These are phyloP conservation scores for Drymonia ruficornis DNA, from an alignment of 2,888 invertebrate species.

Conservation along the genomic window DNA sequence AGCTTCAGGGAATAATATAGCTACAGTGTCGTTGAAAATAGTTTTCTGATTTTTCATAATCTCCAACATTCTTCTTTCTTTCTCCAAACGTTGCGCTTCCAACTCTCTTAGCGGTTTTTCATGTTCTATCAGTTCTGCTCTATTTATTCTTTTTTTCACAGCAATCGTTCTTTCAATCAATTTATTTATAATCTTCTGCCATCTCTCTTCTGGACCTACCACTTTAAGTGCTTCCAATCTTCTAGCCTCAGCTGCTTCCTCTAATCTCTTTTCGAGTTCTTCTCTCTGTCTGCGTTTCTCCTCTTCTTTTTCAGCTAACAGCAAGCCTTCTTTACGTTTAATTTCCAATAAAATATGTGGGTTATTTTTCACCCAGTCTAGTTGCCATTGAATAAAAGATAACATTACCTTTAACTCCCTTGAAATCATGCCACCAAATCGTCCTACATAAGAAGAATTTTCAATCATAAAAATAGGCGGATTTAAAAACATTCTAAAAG, in stretches of 20 bases:
- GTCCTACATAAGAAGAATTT: conserved; percentile 64
- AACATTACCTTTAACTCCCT: conserved; percentile 82
- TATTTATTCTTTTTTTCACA: conserved; percentile 86
- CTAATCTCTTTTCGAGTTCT: conserved; percentile 74
- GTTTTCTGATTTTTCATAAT: conserved; percentile 84
- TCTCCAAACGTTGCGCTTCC: conserved; percentile 83
- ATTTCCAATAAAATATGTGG: conserved; percentile 67
- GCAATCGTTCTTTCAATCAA: conserved; percentile 87
- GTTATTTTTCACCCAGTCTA: conserved; percentile 80
- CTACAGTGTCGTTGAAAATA: conserved; percentile 88
- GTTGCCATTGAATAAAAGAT: conserved; percentile 85
- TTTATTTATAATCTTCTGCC: conserved; percentile 87
- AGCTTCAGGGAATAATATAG: conserved; percentile 86
- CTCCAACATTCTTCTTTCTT: conserved; percentile 83
- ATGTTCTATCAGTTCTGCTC: conserved; percentile 84
- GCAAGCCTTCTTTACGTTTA: conserved; percentile 67
- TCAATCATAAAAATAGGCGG: conserved; percentile 82
- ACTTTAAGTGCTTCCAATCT: conserved; percentile 67
- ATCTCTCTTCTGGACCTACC: conserved; percentile 80
- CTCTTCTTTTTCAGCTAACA: conserved; percentile 73
- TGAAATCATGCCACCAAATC: conserved; percentile 75
- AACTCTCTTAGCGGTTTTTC: conserved; percentile 86
- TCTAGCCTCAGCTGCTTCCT: conserved; percentile 79
- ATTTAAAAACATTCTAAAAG: conserved; percentile 86
- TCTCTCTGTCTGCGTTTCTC: conserved; percentile 67